Evolutionary conservation across 2,113 vertebrate genomes (phyloP), one percentile per base, ranked within the genome.

Genomic region (Chamaetylas fuelleborni): DNA sequence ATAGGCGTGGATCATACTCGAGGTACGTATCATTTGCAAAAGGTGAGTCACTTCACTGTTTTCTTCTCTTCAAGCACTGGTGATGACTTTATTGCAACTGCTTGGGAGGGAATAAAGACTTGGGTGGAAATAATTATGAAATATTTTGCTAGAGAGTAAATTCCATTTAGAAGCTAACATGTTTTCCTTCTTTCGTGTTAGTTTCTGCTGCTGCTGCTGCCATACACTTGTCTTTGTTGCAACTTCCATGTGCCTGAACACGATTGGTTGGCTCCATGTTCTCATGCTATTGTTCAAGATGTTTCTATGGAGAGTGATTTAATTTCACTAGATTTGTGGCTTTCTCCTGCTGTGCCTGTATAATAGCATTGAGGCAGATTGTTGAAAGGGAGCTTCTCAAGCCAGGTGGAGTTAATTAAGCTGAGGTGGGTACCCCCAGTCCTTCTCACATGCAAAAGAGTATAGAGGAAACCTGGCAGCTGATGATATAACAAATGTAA

Each of bases 231-330:
- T 54, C 92, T 95, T 93, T 94, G 58, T 93, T 95, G 29, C 50
- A 90, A 83, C 65, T 93, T 96, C 86, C 38, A 67, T 95, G 92
- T 53, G 80, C 48, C 23, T 62, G 69, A 88, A 81, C 24, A n/a
- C 1, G 86, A 96, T 96, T 97, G 93, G 94, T 58, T 94, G 69
- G 86, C 81, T 93, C 57, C 67, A 56, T 92, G 81, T 86, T 97
- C 90, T 95, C 91, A 82, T 93, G 91, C 83, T 90, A 95, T 97
- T 96, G 95, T 97, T 95, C 90, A 92, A 81, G 86, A 96, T 95
- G 94, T 95, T 96, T 97, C 96, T 97, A 96, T 97, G 96, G 96
- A 96, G 96, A 97, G 90, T 95, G 95, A 97, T 97, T 97, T 96
- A 96, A 96, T 97, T 96, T 95, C 93, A 93, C 81, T 87, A 96